Evolutionary conservation across 1,140 invertebrate species (phyloP), one percentile per base, ranked within the genome.

Genomic region (Pseudomyrmex dendroicus): DNA sequence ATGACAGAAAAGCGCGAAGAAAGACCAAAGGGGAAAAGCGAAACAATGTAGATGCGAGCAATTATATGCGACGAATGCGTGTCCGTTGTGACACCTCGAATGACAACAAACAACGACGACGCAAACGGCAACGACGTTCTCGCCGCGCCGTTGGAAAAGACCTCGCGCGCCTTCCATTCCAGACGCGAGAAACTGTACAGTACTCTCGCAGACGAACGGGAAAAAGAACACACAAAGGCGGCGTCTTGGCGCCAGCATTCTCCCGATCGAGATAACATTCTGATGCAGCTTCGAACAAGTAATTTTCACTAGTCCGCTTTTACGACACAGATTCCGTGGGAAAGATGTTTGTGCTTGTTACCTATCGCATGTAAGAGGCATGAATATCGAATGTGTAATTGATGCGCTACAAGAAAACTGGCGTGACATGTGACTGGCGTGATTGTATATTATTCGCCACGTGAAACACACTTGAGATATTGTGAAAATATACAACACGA

Each of bases 1-100:
- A 56, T 67, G 82, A 74, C 56, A 50, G 83, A 80, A 59, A 52
- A 73, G 52, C 59, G 25, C 50, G 70, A 67, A 57, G 61, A 61
- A 56, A 20, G 44, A 22, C 17, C 62, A n/a, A 2, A 13, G 20
- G 1, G 57, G 52, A 50, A 72, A 72, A 73, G 63, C 25, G 85
- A 73, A 86, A 89, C 87, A 89, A 89, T 87, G 70, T 52, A 13
- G 50, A 73, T 50, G 64, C 76, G 82, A 70, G 84, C 87, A 89
- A 89, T 89, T 89, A 89, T 87, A 89, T 82, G 88, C 88, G 88
- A 83, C 83, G 88, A 89, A 89, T 89, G 88, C 83, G 77, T 83
- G 88, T 86, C 35, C 83, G 84, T 76, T 48, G 78, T 89, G 88
- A 86, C 88, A 86, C 73, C 82, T 35, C 25, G 35, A 35, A 35